Evolutionary conservation across 2,113 vertebrate species (phyloP), one percentile per base, ranked within the genome.

Genomic region (Mionectes macconnelli): DNA sequence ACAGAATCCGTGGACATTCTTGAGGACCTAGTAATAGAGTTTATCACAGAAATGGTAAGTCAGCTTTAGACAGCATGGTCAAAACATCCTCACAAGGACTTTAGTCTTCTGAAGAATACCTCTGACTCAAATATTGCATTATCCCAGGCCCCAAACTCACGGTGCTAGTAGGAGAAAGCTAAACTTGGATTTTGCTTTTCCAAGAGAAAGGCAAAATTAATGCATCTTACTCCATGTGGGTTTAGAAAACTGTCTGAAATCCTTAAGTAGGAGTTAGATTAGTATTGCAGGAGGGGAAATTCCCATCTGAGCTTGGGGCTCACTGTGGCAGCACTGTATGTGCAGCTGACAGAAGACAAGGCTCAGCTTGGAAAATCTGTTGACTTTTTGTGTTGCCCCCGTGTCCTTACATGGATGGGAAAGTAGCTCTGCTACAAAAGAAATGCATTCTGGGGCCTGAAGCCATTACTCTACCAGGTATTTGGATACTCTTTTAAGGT

Each of bases 1-100:
- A 99, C 99, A 10, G 99, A 99, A 79, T 99, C 99, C 0, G 99
- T 99, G 93, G 99, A 99, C 88, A 99, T 99, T 75, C 98, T 99
- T 73, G 99, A 99, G 97, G 99, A 99, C 75, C 98, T 99, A 74
- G 99, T 99, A 55, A 99, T 99, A 92, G 99, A 99, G 93, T 99
- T 99, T 85, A 98, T 99, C 97, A 99, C 99, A 37, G 99, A 99
- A 96, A 99, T 99, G 99, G 98, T 99, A 97, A 97, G 98, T 89
- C 24, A 37, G 21, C 47, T 77, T 9, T 77, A 49, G 14, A 15
- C 14, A 55, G 20, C 22, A 8, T 4, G 8, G 42, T 62, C 31
- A 66, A 40, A 68, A 24, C 12, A 30, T 23, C 27, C 18, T 89
- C 30, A 13, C 16, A 14, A 30, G 47, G 35, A 45, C 23, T 42